Evolutionary conservation across 1,140 invertebrate genomes (phyloP), one percentile per base, ranked within the genome.

Genomic region (Bombus sylvicola): DNA sequence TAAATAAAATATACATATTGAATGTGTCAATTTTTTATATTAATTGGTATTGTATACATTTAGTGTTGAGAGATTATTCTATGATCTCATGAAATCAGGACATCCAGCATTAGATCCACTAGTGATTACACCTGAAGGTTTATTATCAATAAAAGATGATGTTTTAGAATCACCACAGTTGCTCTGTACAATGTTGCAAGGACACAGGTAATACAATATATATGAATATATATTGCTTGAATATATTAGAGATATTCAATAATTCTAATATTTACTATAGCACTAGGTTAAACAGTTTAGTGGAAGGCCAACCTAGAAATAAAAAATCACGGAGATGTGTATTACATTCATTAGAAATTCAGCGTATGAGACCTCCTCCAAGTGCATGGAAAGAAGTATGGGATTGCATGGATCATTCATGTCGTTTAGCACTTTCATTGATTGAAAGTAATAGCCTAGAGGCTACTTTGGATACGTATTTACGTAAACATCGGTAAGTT

Each of bases 291-390:
- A 97, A 97, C 91, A 97, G 96, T 94, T 95, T 98, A 89, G 96
- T 98, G 34, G 97, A 98, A 86, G 97, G 97, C 90, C 98, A 98
- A 93, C 97, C 97, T 74, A 96, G 97, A 87, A 98, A 97, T 93
- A 98, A 98, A 92, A 98, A 98, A 92, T 98, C 98, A 88, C 97
- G 97, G 83, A 95, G 98, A 83, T 99, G 98, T 95, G 96, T 97
- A 9, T 94, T 99, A 15, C 98, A 99, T 95, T 98, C 98, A 18
- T 94, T 98, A 79, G 98, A 99, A 93, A 97, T 97, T 41, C 98
- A 98, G 89, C 96, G 98, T 34, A 97, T 97, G 76, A 96, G 97
- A 91, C 97, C 96, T 31, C 96, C 96, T 73, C 95, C 96, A 53
- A 96, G 96, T 69, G 96, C 97, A 1, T 98, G 97, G 97, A 95